Conservation (phyloP, 1,140 invertebrate genomes). For the Achroia grisella region DNA sequence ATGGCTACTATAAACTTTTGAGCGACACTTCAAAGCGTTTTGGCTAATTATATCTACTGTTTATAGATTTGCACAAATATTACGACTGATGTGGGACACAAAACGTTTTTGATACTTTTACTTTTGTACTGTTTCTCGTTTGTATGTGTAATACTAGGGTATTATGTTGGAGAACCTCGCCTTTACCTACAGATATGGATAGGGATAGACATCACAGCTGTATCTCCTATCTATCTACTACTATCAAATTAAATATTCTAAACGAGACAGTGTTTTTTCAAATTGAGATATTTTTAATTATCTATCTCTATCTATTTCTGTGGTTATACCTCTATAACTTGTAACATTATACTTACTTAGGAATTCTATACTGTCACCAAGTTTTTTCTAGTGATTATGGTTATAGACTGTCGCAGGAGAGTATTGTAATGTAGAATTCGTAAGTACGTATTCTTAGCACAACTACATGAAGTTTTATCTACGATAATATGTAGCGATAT, state of each 20-base stretch:
- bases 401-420: constrained; percentile 20
- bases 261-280: too few relatives aligned
- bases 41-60: constrained; percentile 50
- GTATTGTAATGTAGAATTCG: constrained; percentile 35
- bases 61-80: constrained; percentile 69
- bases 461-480: constrained; percentile 39
- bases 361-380: constrained; percentile 27
- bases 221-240: too few relatives aligned
- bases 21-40: constrained; percentile 69
- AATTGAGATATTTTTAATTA: too few relatives aligned
- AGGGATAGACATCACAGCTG: too few relatives aligned
- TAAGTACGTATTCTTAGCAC: constrained; percentile 35
- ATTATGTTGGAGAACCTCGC: constrained; percentile 49
- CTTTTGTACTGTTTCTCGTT: constrained; percentile 65
- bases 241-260: too few relatives aligned
- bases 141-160: constrained; percentile 43
- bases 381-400: too few relatives aligned
- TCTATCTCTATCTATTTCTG: too few relatives aligned
- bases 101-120: constrained; percentile 67
- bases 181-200: too few relatives aligned
- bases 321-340: constrained; percentile 36
- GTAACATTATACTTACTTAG: constrained; percentile 33
- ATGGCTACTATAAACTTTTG: constrained; percentile 60
- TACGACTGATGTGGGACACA: constrained; percentile 70
- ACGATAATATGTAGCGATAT: constrained; percentile 59